Percentiles rank a stretch among this genome's conserved stretches.
Evolutionary conservation across 2,888 invertebrate species (phyloP).

Genomic region (Drosophila stalkeri): DNA sequence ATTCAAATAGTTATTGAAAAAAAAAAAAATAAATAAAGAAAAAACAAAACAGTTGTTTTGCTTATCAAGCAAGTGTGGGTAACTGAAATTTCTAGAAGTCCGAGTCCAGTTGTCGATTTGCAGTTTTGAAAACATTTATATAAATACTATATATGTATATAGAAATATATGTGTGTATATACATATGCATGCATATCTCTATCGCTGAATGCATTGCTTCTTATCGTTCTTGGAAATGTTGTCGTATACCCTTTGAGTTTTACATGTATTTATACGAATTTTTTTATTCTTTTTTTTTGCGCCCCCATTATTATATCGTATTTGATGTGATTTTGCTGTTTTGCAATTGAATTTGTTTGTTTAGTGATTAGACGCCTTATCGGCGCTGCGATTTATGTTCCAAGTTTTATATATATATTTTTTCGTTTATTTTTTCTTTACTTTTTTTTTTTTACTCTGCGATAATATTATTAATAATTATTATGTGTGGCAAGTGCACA

Average conservation of each 20-base stretch:
- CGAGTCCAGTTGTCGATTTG: constrained; percentile 33
- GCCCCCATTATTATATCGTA: constrained; percentile 51
- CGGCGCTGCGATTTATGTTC: constrained; percentile 46
- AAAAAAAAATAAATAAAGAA: neutral
- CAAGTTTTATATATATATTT: constrained; percentile 4
- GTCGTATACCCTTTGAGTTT: constrained; percentile 41
- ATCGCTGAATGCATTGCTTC: constrained; percentile 22
- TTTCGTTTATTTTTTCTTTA: neutral
- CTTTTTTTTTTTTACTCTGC: constrained; percentile 24
- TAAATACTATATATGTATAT: constrained; percentile 1
- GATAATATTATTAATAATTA: constrained; percentile 50
- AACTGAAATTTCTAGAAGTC: constrained; percentile 30
- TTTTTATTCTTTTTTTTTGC: constrained; percentile 13
- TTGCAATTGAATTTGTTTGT: constrained; percentile 64
- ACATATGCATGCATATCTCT: constrained; percentile 9
- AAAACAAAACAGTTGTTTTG: constrained; percentile 6
- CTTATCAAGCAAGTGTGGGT: constrained; percentile 17
- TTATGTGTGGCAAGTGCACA: constrained; percentile 57
- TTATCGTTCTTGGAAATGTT: constrained; percentile 68
- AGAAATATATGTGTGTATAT: neutral
- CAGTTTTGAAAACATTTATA: constrained; percentile 24
- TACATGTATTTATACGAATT: neutral
- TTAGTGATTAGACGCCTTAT: constrained; percentile 58
- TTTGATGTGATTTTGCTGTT: constrained; percentile 62
- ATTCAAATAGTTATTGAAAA: constrained; percentile 2